Conservation (phyloP, 2,113 vertebrate species). For the Aspiorhynchus laticeps region DNA sequence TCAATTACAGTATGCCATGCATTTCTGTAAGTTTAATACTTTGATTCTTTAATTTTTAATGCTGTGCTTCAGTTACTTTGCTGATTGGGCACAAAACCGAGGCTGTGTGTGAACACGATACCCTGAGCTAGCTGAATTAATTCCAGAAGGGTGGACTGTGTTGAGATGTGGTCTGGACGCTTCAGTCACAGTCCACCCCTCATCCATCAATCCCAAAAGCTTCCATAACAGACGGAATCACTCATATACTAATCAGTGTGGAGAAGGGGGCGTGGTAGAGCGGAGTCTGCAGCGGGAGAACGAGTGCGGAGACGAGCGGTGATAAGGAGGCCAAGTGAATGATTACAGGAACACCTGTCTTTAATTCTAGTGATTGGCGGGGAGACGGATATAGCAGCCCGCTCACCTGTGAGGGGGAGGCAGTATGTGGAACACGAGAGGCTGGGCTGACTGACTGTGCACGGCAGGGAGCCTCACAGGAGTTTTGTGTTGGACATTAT, state of each 20-base stretch:
- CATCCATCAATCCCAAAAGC: constrained; percentile 33
- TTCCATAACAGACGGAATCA: constrained; percentile 60
- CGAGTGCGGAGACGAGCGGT: too few species aligned
- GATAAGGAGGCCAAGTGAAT: too few species aligned
- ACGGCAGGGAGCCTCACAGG: too few species aligned
- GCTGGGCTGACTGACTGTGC: too few species aligned
- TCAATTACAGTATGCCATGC: neutral
- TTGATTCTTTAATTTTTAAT: constrained; percentile 10
- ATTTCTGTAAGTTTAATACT: neutral
- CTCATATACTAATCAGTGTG: constrained; percentile 56
- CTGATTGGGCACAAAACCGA: neutral
- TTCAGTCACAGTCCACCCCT: constrained; percentile 53
- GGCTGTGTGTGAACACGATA: constrained; percentile 8
- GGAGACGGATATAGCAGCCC: too few species aligned
- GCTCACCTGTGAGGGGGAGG: too few species aligned
- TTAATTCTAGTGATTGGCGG: too few species aligned
- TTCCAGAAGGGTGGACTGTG: neutral
- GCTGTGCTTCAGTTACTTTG: neutral
- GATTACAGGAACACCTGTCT: too few species aligned
- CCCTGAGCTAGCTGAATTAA: neutral
- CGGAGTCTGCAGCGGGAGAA: too few species aligned
- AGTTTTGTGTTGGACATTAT: too few species aligned
- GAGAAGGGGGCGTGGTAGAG: too few species aligned
- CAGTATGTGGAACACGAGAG: too few species aligned
- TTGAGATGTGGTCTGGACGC: constrained; percentile 6